Evolutionary conservation across 1,140 invertebrate species (phyloP).

Genomic region (Episyrphus balteatus): DNA sequence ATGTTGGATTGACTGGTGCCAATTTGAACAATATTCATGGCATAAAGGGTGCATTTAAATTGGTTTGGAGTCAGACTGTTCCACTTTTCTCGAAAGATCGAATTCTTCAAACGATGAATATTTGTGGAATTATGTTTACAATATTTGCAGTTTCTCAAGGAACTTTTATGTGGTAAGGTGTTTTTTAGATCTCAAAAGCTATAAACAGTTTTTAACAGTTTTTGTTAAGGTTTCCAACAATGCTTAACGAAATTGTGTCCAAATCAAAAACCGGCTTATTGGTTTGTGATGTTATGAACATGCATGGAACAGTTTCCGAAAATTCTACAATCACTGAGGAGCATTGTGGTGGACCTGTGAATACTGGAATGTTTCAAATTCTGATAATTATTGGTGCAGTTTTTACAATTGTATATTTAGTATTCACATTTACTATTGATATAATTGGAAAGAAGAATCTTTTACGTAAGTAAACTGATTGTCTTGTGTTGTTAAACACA

Average conservation of each 20-base stretch:
- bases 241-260: slow-evolving; percentile 21
- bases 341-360: slow-evolving; percentile 2
- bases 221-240: slow-evolving; percentile 22
- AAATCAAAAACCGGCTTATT: background rate
- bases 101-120: slow-evolving; percentile 43
- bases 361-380: slow-evolving; percentile 9
- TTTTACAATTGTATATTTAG: slow-evolving; percentile 21
- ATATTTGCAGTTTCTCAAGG: slow-evolving; percentile 36
- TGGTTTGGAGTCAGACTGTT: slow-evolving; percentile 38
- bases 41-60: slow-evolving; percentile 19
- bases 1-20: slow-evolving; percentile 12
- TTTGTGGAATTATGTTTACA: slow-evolving; percentile 44
- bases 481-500: too few species aligned
- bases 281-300: slow-evolving; percentile 15
- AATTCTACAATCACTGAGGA: background rate
- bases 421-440: slow-evolving; percentile 32
- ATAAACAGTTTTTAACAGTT: background rate
- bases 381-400: slow-evolving; percentile 25
- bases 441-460: slow-evolving; percentile 23
- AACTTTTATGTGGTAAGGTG: slow-evolving; percentile 37
- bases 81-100: slow-evolving; percentile 41
- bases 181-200: background rate
- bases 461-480: slow-evolving; percentile 22
- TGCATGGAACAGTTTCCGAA: slow-evolving; percentile 1
- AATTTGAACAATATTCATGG: slow-evolving; percentile 20